A percentile compares a stretch with the other conserved stretches of the same genome.
Conservation (phyloP, 2,888 invertebrate species). For the Napeogenes inachia region DNA sequence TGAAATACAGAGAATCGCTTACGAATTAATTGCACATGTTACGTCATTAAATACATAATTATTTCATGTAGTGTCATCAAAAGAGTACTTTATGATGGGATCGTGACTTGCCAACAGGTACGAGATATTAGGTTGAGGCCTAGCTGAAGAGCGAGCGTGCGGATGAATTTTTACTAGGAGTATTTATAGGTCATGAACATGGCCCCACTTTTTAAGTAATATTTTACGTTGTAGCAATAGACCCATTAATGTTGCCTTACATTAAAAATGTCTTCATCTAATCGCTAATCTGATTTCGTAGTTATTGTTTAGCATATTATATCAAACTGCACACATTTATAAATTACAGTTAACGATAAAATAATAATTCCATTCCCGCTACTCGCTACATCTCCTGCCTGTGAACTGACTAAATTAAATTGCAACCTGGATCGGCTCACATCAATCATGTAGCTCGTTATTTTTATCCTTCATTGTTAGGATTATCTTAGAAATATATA, state of each 20-base stretch:
- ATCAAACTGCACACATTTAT: no score
- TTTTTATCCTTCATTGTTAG: constrained; percentile 22
- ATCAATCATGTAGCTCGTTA: constrained; percentile 28
- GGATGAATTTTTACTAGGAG: constrained; percentile 5
- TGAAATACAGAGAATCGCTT: background rate
- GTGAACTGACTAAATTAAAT: constrained; percentile 15
- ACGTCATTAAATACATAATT: constrained; percentile 12
- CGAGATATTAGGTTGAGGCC: constrained; percentile 33
- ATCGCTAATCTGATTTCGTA: no score
- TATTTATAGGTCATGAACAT: constrained; percentile 5
- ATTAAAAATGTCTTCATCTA: no score
- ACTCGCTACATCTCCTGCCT: constrained; percentile 9
- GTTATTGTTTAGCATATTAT: no score
- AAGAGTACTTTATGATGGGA: constrained; percentile 35
- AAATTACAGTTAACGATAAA: no score
- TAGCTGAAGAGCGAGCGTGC: constrained; percentile 18
- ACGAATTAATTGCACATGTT: constrained; percentile 4
- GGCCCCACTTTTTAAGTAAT: background rate
- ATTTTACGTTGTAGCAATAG: no score
- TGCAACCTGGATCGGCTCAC: constrained; percentile 20
- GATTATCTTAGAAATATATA: constrained; percentile 8
- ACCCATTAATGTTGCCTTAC: no score
- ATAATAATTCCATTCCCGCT: background rate
- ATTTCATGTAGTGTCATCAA: constrained; percentile 8
- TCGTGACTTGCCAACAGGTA: constrained; percentile 44